Percentiles rank a stretch among this genome's conserved stretches.
phyloP scores from a whole-genome alignment of 2,797 vertebrate species.

The Phalanger gymnotis region DNA sequence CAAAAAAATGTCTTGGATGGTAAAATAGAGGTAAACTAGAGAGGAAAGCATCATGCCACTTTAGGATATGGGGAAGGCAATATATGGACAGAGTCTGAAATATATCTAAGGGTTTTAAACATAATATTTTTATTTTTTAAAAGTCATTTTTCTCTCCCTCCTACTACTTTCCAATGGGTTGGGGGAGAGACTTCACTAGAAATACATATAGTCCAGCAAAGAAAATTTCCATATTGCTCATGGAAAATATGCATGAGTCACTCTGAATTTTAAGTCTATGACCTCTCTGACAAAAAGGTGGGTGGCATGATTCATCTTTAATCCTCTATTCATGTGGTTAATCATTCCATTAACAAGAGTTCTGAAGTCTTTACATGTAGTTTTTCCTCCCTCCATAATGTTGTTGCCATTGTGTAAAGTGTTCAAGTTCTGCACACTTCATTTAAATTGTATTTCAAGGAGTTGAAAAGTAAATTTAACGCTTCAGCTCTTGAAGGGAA shows the following conservation, averaged over 20 bases:
- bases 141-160: not conserved
- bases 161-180: not conserved
- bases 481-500: not conserved
- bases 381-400: not conserved
- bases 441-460: not conserved
- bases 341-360: not conserved
- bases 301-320: not conserved
- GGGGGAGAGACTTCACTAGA: not conserved
- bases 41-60: not conserved
- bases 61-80: not conserved
- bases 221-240: not conserved
- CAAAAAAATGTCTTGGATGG: not conserved
- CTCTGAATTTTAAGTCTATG: not conserved
- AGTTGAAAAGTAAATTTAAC: not conserved
- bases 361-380: not conserved
- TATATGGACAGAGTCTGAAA: not conserved
- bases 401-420: not conserved
- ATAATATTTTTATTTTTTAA: not conserved
- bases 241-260: not conserved
- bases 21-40: not conserved
- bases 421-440: not conserved
- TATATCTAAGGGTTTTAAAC: not conserved
- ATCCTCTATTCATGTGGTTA: not conserved
- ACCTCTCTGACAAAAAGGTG: not conserved
- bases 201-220: not conserved